Evolutionary conservation across 2,113 vertebrate species (phyloP), one percentile per base, ranked within the genome.

Genomic region (Silurus glanis): DNA sequence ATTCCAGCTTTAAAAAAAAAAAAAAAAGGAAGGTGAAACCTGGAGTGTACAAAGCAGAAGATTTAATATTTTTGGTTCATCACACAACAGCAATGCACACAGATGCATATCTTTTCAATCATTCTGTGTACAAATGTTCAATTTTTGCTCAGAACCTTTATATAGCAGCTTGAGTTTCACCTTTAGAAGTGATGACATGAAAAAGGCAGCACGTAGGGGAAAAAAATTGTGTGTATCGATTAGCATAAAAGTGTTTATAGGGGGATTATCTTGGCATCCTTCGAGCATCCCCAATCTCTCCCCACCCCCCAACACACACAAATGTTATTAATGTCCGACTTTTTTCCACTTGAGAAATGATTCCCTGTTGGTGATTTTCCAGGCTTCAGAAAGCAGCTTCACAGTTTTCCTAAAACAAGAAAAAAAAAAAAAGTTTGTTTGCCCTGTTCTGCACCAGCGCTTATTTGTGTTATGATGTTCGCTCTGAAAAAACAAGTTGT

Each of bases 381-480:
- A 95, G 28, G 94, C 87, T 82, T 93, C 94, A 53, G 86, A 90
- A n/a, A 95, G 92, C 37, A 91, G 81, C 89, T 92, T 93, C 88
- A 93, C 93, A 17, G 82, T 92, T 74, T 89, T 94, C 91, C 95
- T 95, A 89, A 9, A 83, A 72, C 88, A 86, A 83, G 37, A 85
- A 7, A 53, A 9, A 66, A 23, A 58, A 49, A 71, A 76, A 47
- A 28, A 79, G 14, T 79, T 79, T 56, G 13, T 16, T 56, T 17
- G 6, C 28, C 8, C 3, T 61, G 14, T 85, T 78, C 7, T 78
- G 10, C 21, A 21, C 45, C 28, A 84, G 17, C 51, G 47, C 4
- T 45, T 47, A 37, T 7, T 9, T 9, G 9, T 21, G 5, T 10
- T 55, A 64, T 85, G 51, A 55, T 37, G 9, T 51, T 25, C 16